phyloP scores from a whole-genome alignment of 2,888 invertebrate species.

The Amiota minor region DNA sequence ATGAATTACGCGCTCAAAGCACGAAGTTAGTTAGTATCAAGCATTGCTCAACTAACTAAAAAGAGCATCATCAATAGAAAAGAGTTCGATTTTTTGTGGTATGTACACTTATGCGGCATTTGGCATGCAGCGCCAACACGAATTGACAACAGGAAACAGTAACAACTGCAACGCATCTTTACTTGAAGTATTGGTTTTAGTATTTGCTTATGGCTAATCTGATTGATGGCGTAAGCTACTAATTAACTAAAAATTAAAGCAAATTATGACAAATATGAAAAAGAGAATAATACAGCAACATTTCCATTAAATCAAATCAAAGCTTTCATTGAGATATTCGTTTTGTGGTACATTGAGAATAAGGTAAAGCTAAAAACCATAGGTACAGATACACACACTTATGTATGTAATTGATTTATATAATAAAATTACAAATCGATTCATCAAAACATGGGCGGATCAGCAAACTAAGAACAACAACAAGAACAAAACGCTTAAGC shows the following conservation, averaged over 20 bases:
- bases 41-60: background rate
- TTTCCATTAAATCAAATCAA: conserved; percentile 3
- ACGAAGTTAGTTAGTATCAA: conserved; percentile 10
- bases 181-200: too few species aligned
- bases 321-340: background rate
- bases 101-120: too few species aligned
- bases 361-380: background rate
- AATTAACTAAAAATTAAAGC: background rate
- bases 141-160: conserved; percentile 6
- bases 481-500: background rate
- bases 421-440: conserved; percentile 14
- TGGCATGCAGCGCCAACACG: too few species aligned
- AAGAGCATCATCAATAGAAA: background rate
- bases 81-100: background rate
- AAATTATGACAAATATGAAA: background rate
- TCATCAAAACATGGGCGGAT: conserved; percentile 9
- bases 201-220: too few species aligned
- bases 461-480: background rate
- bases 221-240: background rate
- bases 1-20: conserved; percentile 7
- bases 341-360: background rate
- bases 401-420: conserved; percentile 14
- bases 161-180: too few species aligned
- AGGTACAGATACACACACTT: background rate
- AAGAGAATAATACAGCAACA: background rate